Evolutionary conservation across 2,888 invertebrate species (phyloP), one percentile per base, ranked within the genome.

Genomic region (Eustalomyia histrio): DNA sequence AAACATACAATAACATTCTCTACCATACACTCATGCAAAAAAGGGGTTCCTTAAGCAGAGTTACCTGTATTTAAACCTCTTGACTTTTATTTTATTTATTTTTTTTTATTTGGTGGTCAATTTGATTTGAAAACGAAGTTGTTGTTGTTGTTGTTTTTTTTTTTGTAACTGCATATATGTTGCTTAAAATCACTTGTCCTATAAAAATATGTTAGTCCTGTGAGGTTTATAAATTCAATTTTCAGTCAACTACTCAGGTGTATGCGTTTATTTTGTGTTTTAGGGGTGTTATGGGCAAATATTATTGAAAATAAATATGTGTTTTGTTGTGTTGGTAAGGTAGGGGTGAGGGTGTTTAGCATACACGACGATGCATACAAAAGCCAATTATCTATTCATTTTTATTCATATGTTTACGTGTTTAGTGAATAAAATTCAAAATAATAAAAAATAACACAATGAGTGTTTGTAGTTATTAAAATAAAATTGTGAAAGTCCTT

Each of bases 321-420:
- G 50, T 60, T 47, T 29, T 29, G 7, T 29, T 29, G 4, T 29
- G 4, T 4, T 21, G 47, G 43, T 21, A 65, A 21, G 24, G 47
- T 53, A 39, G 60, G 58, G 78, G 61, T 58, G 81, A 81, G 81
- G 81, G 81, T 75, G 81, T 74, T 71, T 72, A 1, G 58, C 47
- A 63, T 10, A 58, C 35, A 47, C 43, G 29, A 35, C 43, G 50
- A 55, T 71, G 67, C 74, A 65, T 63, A 81, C 61, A 58, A 75
- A 75, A 50, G 71, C 81, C 81, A 81, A 81, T 81, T 81, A 81
- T 81, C 78, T 81, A 78, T 81, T 75, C 81, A 81, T 33, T 52
- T 71, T 75, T 61, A 55, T 61, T 71, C 60, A 52, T 69, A 65
- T 71, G 73, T 81, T 81, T 81, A 78, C 81, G 76, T 81, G 81